phyloP scores from a whole-genome alignment of 1,140 invertebrate species.

The Contarinia nasturtii region DNA sequence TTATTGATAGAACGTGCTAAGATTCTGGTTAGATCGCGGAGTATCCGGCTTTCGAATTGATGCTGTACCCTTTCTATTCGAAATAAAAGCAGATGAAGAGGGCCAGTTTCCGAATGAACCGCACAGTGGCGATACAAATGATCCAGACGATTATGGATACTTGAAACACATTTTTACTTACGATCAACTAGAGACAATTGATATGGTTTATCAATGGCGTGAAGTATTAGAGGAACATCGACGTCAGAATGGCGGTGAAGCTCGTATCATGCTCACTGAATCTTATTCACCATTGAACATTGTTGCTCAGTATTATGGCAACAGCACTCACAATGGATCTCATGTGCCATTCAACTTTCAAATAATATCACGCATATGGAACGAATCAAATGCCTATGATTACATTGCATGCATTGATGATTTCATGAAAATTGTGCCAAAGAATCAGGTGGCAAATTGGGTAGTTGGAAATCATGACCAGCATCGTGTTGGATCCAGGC shows the following conservation, averaged over 20 bases:
- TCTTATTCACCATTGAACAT: conserved; percentile 38
- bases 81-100: neutral
- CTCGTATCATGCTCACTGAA: conserved; percentile 59
- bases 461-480: conserved; percentile 51
- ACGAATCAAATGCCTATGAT: conserved; percentile 30
- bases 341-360: conserved; percentile 49
- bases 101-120: conserved; percentile 25
- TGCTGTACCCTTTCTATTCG: conserved; percentile 1
- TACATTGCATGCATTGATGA: conserved; percentile 30
- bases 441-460: conserved; percentile 43
- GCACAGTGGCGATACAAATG: conserved; percentile 19
- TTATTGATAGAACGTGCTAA: too few species aligned
- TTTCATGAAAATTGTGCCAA: conserved; percentile 36
- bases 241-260: too few species aligned
- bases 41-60: conserved; percentile 19
- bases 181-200: conserved; percentile 25
- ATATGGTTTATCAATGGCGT: conserved; percentile 32
- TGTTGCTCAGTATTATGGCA: conserved; percentile 41
- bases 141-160: conserved; percentile 27
- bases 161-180: conserved; percentile 36
- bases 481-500: conserved; percentile 37
- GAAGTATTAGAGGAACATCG: conserved; percentile 27
- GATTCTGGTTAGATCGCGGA: conserved; percentile 36
- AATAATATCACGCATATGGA: conserved; percentile 30
- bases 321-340: conserved; percentile 29